phyloP scores from a whole-genome alignment of 2,797 vertebrate genomes.

The Eremophila alpestris region DNA sequence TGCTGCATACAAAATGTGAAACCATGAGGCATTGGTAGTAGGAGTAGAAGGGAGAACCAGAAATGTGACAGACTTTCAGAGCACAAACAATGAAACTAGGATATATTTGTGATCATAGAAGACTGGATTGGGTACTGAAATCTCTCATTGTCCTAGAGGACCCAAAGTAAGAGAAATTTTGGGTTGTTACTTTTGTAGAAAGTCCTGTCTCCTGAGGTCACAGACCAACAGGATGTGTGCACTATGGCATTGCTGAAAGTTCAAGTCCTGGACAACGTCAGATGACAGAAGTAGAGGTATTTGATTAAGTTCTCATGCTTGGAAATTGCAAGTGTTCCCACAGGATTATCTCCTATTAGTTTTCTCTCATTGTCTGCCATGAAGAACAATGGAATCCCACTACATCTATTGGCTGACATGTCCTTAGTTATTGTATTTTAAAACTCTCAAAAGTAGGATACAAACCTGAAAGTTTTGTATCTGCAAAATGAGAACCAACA shows the following conservation, averaged over 20 bases:
- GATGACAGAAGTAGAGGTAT: neutral
- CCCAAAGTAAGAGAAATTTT: neutral
- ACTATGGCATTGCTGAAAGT: neutral
- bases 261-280: neutral
- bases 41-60: neutral
- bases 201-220: neutral
- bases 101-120: neutral
- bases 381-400: neutral
- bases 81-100: neutral
- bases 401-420: neutral
- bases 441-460: neutral
- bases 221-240: rapidly evolving
- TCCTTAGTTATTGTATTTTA: neutral
- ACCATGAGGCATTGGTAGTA: neutral
- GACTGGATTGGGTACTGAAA: neutral
- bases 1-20: neutral
- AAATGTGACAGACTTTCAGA: neutral
- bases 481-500: neutral
- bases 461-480: neutral
- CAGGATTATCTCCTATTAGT: neutral
- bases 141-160: neutral
- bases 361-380: neutral
- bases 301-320: neutral
- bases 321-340: neutral
- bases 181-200: neutral